A percentile compares a stretch with the other conserved stretches of the same genome.
Evolutionary conservation across 2,113 vertebrate species (phyloP).

Genomic region (Oriolus oriolus): DNA sequence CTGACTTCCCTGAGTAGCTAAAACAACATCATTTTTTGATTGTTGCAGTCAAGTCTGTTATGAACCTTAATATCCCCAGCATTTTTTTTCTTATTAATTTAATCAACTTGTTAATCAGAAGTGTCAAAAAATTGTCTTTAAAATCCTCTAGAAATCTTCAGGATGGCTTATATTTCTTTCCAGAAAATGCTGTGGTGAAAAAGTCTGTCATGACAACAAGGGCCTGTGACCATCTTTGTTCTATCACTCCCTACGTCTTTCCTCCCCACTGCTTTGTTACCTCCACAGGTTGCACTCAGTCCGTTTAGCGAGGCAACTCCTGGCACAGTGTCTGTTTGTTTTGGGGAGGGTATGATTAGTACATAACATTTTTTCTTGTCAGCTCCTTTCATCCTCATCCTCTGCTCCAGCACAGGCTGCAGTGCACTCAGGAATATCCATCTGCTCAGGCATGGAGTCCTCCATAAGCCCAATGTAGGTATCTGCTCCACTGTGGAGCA

Average conservation of each 20-base stretch:
- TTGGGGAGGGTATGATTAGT: background rate
- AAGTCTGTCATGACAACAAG: background rate
- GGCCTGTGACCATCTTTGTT: background rate
- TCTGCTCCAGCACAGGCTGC: background rate
- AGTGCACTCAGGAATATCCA: background rate
- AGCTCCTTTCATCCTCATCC: background rate
- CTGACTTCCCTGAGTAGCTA: background rate
- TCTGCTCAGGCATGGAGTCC: accelerated
- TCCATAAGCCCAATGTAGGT: accelerated
- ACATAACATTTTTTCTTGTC: background rate
- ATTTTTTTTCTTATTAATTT: background rate
- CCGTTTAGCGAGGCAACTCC: background rate
- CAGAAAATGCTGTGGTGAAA: background rate
- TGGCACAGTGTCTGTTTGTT: too few relatives aligned
- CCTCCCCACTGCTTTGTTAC: background rate
- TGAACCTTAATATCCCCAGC: background rate
- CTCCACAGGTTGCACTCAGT: too few relatives aligned
- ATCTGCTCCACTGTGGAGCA: background rate
- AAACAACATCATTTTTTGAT: background rate
- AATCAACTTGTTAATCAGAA: background rate
- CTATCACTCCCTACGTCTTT: background rate
- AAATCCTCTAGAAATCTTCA: background rate
- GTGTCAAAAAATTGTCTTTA: background rate
- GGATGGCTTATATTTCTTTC: background rate
- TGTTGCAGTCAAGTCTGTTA: background rate